Evolutionary conservation across 2,888 invertebrate genomes (phyloP), one percentile per base, ranked within the genome.

Genomic region (Eustalomyia histrio): DNA sequence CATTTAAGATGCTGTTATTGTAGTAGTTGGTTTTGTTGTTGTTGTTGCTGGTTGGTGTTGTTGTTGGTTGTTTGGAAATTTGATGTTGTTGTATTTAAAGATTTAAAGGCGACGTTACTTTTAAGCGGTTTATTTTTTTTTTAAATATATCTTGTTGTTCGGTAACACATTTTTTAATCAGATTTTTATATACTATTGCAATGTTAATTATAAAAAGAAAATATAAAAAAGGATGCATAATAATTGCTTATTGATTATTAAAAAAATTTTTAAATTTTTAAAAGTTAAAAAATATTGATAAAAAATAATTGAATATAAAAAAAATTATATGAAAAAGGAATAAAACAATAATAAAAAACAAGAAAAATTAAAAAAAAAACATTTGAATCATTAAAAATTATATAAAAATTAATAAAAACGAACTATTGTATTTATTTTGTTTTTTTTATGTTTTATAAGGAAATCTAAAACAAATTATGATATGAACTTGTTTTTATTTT

Each of bases 81-180:
- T 76, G 74, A 69, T 74, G 53, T 52, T 63, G 60, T 24, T 71
- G 65, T 57, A 53, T 65, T 71, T 47, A 64, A 64, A 53, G 55
- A 73, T 60, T 29, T 76, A 68, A 81, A 52, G 81, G 81, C 81
- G 81, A 81, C 81, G 81, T 81, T 81, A 81, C 81, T 78, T 81
- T 78, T 29, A 68, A 81, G 81, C 81, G 81, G 81, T 81, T 80
- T 72, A 71, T 29, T 29, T 29, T 29, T 29, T 29, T 29, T 24
- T 24, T 24, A 5, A 3, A 29, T 73, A 16, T 8, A 35, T 58
- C 16, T 55, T 35, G 65, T 55, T 57, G 18, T 57, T 80, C 61
- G 33, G 29, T 72, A 82, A 82, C 79, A 79, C 76, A 79, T 79
- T 79, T 71, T 43, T 43, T 72, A 63, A 71, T 61, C 52, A 18